Evolutionary conservation across 1,140 invertebrate genomes (phyloP).

Genomic region (Ceratina japonica): DNA sequence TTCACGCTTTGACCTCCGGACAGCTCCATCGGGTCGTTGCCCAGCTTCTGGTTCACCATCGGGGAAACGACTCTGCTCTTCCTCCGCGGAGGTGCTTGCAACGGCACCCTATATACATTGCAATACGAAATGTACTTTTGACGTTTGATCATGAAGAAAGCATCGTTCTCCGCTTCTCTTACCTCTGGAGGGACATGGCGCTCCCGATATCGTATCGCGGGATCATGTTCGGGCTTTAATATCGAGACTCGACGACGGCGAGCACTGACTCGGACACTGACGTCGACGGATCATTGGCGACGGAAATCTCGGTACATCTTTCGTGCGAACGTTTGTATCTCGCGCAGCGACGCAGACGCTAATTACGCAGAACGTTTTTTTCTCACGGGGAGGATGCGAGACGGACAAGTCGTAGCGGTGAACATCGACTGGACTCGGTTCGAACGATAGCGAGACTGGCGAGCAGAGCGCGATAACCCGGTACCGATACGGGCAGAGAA

Average conservation of each 20-base stretch:
- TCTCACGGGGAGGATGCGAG: too few relatives aligned
- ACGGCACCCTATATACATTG: slow-evolving; percentile 66
- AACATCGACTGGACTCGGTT: not conserved
- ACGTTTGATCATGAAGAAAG: too few relatives aligned
- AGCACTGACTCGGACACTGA: not conserved
- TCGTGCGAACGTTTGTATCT: too few relatives aligned
- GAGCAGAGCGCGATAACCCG: slow-evolving; percentile 63
- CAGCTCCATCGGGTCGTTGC: slow-evolving; percentile 71
- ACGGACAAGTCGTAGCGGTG: not conserved
- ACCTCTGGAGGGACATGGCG: slow-evolving; percentile 72
- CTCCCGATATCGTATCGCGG: slow-evolving; percentile 73
- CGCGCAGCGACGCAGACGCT: too few relatives aligned
- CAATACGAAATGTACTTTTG: too few relatives aligned
- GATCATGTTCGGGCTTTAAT: slow-evolving; percentile 57
- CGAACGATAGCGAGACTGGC: not conserved
- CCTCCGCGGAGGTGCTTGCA: slow-evolving; percentile 72
- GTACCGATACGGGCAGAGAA: slow-evolving; percentile 54
- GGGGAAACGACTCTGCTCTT: slow-evolving; percentile 62
- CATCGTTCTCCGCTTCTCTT: not conserved
- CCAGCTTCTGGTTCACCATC: slow-evolving; percentile 67
- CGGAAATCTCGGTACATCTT: too few relatives aligned
- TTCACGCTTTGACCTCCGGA: slow-evolving; percentile 78
- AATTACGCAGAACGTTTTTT: not conserved
- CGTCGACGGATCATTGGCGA: not conserved
- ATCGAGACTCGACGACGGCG: not conserved